phyloP scores from a whole-genome alignment of 30 jellyfish, hydroid and myxozoan genomes.

The Pelagia noctiluca region DNA sequence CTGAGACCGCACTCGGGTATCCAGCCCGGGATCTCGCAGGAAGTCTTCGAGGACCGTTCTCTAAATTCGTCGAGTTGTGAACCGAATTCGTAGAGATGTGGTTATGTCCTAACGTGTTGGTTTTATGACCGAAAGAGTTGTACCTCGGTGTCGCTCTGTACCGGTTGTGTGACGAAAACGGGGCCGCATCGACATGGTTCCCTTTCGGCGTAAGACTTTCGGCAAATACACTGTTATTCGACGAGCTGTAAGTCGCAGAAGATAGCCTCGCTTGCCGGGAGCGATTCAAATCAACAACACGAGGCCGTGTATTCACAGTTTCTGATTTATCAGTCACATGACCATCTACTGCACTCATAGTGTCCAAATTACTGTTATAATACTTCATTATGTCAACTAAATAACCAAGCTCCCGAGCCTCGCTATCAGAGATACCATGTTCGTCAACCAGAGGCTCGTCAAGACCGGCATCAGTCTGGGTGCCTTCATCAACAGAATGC shows the following conservation, averaged over 20 bases:
- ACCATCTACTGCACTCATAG: neutral
- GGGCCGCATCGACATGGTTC: neutral
- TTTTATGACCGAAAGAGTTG: conserved; percentile 1
- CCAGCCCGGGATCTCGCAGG: conserved; percentile 4
- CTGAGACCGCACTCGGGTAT: neutral
- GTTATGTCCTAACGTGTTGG: neutral
- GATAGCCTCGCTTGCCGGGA: conserved; percentile 66
- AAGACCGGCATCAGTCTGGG: conserved; percentile 69
- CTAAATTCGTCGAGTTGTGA: too few relatives aligned
- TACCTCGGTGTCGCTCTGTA: neutral
- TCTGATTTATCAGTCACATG: neutral
- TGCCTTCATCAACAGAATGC: conserved; percentile 76
- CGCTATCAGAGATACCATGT: conserved; percentile 70
- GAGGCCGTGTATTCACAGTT: conserved; percentile 38
- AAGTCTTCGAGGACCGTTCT: conserved; percentile 3
- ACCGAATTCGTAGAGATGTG: neutral
- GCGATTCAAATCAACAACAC: conserved; percentile 71
- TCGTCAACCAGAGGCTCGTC: conserved; percentile 38
- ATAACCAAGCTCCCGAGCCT: conserved; percentile 78
- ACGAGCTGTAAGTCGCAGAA: conserved; percentile 69
- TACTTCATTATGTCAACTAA: conserved; percentile 80
- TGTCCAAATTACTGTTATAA: conserved; percentile 45
- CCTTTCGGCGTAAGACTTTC: conserved; percentile 10
- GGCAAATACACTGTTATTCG: conserved; percentile 68
- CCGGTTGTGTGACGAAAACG: neutral